Conservation (phyloP, 2,888 invertebrate genomes). For the Chymomyza caudatula region DNA sequence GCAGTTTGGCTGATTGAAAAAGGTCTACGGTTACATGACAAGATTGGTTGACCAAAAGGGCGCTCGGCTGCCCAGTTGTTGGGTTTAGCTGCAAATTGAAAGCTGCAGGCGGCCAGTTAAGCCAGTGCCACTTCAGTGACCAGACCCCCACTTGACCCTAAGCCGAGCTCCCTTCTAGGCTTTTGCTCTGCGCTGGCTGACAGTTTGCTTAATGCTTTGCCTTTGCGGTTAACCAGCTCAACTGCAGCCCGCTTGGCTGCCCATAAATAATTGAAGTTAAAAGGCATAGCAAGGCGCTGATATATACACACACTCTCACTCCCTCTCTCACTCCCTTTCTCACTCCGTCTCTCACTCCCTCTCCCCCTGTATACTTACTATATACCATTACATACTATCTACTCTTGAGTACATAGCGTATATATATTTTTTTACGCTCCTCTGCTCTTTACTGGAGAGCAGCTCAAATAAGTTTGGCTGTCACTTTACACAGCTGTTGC, state of each 20-base stretch:
- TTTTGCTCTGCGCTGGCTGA: conserved; percentile 25
- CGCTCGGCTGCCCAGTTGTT: neutral
- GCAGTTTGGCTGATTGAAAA: conserved; percentile 32
- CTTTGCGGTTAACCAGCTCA: conserved; percentile 59
- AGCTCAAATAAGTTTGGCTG: conserved; percentile 35
- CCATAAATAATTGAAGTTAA: conserved; percentile 73
- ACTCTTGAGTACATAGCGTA: neutral
- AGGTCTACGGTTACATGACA: conserved; percentile 21
- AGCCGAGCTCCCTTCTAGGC: neutral
- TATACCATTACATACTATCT: neutral
- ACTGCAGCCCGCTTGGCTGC: conserved; percentile 58
- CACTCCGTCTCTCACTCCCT: too few relatives aligned
- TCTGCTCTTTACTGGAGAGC: conserved; percentile 25
- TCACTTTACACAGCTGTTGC: conserved; percentile 55
- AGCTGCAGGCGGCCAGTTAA: conserved; percentile 46
- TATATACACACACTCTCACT: too few relatives aligned
- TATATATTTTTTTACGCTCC: neutral
- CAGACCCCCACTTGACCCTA: neutral
- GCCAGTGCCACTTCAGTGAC: neutral
- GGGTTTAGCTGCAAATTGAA: conserved; percentile 48
- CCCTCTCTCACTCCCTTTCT: too few relatives aligned
- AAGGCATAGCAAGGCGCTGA: conserved; percentile 46
- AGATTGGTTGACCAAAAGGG: neutral
- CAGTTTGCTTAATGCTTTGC: conserved; percentile 64
- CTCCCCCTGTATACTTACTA: neutral